A percentile compares a stretch with the other conserved stretches of the same genome.
phyloP scores from a whole-genome alignment of 2,888 invertebrate species.

The Mythimna pallens region DNA sequence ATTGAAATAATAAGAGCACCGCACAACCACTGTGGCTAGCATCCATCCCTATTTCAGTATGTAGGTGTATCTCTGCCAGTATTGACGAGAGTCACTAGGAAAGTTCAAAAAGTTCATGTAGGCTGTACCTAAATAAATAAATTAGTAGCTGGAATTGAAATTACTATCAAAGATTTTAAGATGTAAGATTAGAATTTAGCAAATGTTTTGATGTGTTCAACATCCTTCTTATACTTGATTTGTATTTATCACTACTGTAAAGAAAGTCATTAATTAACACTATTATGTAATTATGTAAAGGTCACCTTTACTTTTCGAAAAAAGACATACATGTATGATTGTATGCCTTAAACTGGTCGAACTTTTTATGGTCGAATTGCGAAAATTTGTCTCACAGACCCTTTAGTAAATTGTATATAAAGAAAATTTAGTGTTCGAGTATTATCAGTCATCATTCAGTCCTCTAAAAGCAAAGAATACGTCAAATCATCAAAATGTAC shows the following conservation, averaged over 20 bases:
- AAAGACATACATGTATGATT: neutral
- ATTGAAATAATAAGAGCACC: too few species aligned
- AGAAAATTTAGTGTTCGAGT: neutral
- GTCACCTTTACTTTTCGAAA: slow-evolving; percentile 24
- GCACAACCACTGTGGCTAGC: too few species aligned
- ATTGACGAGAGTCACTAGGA: too few species aligned
- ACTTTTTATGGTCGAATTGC: slow-evolving; percentile 16
- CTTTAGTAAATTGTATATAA: slow-evolving; percentile 34
- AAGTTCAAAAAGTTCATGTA: too few species aligned
- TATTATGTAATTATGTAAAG: slow-evolving; percentile 17
- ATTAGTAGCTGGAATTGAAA: neutral
- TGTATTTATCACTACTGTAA: neutral
- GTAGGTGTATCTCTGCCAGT: too few species aligned
- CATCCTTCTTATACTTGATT: neutral
- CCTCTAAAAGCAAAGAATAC: slow-evolving; percentile 8
- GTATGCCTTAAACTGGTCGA: slow-evolving; percentile 14
- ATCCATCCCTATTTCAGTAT: too few species aligned
- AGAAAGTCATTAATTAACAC: neutral
- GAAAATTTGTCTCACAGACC: slow-evolving; percentile 10
- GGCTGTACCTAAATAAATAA: too few species aligned
- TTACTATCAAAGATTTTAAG: neutral
- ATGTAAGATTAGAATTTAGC: neutral
- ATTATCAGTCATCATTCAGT: slow-evolving; percentile 27
- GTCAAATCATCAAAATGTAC: slow-evolving; percentile 20
- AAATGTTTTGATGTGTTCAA: neutral